These are phyloP conservation scores for Hylomyscus alleni DNA, from an alignment of 2,797 vertebrate genomes.

Conservation along the genomic window DNA sequence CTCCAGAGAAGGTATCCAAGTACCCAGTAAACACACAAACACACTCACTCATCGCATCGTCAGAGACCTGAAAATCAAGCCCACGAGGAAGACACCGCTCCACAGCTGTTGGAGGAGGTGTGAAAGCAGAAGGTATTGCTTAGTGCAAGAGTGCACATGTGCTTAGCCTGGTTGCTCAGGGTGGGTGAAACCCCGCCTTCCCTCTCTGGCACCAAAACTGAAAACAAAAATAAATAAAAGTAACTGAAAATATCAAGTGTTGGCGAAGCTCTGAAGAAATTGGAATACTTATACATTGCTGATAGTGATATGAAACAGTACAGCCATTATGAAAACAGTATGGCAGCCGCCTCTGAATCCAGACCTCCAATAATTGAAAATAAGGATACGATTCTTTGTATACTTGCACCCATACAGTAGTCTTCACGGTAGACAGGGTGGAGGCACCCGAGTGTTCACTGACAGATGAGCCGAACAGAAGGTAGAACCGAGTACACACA, in stretches of 20 bases:
- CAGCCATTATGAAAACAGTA: not conserved
- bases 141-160: not conserved
- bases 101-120: not conserved
- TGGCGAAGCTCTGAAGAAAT: not conserved
- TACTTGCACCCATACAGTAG: fast-evolving
- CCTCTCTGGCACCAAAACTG: not conserved
- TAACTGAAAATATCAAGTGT: not conserved
- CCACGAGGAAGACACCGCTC: not conserved
- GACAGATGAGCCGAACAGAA: not conserved
- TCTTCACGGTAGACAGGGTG: not conserved
- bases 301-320: not conserved
- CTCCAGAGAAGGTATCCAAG: not conserved
- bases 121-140: not conserved
- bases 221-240: not conserved
- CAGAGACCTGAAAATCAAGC: slow-evolving; percentile 23
- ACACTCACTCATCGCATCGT: not conserved
- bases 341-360: not conserved
- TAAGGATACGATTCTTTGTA: not conserved
- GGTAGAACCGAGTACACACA: not conserved
- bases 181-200: not conserved
- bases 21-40: not conserved
- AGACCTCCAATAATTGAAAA: not conserved
- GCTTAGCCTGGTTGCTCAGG: not conserved
- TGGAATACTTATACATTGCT: not conserved
- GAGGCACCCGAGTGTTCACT: not conserved